Percentiles rank a stretch among this genome's conserved stretches.
Evolutionary conservation across 1,140 invertebrate genomes (phyloP).

Genomic region (Idris sp.): DNA sequence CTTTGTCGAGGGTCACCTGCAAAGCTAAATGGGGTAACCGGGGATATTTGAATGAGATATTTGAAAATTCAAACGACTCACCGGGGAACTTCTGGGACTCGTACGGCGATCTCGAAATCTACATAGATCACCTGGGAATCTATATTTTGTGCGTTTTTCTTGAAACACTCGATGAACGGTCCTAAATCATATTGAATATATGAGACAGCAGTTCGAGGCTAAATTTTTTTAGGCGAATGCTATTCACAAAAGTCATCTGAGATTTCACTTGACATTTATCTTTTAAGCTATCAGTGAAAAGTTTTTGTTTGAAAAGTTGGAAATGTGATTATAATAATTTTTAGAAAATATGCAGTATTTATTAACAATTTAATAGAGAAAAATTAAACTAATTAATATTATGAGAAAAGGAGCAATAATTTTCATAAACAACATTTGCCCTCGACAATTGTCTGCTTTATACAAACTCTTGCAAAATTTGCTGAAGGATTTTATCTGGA

Average conservation of each 20-base stretch:
- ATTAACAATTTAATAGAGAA: no score
- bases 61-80: conserved; percentile 52
- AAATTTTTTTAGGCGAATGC: conserved; percentile 37
- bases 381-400: no score
- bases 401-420: not conserved
- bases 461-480: conserved; percentile 41
- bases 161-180: conserved; percentile 37
- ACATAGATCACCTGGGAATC: conserved; percentile 48
- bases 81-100: conserved; percentile 30
- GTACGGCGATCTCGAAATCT: conserved; percentile 46
- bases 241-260: conserved; percentile 33
- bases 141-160: conserved; percentile 41
- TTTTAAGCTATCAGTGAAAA: conserved; percentile 30
- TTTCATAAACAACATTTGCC: conserved; percentile 27
- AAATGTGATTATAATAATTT: no score
- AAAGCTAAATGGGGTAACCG: conserved; percentile 36
- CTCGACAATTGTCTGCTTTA: conserved; percentile 13
- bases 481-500: conserved; percentile 41
- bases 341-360: no score
- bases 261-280: conserved; percentile 42
- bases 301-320: no score
- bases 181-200: conserved; percentile 54
- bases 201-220: conserved; percentile 23
- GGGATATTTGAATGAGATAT: conserved; percentile 33
- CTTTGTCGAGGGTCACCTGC: conserved; percentile 17